Conservation (phyloP, 2,113 vertebrate species). For the Perca fluviatilis region DNA sequence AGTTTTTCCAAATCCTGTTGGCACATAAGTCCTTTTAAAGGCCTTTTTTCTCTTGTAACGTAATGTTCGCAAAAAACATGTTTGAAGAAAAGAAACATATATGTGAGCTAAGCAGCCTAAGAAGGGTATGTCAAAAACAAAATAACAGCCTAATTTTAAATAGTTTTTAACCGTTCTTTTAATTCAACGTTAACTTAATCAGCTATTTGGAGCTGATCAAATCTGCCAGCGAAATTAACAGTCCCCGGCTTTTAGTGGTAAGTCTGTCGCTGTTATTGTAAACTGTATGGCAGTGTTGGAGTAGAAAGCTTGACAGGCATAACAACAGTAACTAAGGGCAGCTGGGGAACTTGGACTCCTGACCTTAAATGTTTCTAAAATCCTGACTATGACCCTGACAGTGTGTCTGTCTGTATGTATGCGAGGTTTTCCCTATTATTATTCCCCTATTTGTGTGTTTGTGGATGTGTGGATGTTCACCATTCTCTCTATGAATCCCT, state of each 20-base stretch:
- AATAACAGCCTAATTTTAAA: no score
- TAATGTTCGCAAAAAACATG: no score
- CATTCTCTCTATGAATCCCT: conserved; percentile 8
- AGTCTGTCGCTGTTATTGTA: background rate
- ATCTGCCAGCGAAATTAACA: background rate
- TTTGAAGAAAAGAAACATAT: no score
- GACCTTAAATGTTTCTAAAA: background rate
- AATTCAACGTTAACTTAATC: conserved; percentile 1
- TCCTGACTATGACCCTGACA: background rate
- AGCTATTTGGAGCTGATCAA: background rate
- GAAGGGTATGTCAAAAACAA: no score
- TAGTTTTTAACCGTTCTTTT: background rate
- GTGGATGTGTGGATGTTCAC: background rate
- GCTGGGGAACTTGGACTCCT: background rate
- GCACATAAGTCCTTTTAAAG: no score
- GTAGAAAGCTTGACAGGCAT: background rate
- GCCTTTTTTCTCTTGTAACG: background rate
- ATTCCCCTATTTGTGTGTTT: background rate
- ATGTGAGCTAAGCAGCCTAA: background rate
- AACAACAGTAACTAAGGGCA: background rate
- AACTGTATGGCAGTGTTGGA: background rate
- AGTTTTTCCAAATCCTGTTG: no score
- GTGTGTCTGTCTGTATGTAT: background rate
- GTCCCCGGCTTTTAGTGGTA: background rate
- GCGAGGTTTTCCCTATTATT: background rate